Evolutionary conservation across 2,113 vertebrate genomes (phyloP).

Genomic region (Cryptotis parvus): DNA sequence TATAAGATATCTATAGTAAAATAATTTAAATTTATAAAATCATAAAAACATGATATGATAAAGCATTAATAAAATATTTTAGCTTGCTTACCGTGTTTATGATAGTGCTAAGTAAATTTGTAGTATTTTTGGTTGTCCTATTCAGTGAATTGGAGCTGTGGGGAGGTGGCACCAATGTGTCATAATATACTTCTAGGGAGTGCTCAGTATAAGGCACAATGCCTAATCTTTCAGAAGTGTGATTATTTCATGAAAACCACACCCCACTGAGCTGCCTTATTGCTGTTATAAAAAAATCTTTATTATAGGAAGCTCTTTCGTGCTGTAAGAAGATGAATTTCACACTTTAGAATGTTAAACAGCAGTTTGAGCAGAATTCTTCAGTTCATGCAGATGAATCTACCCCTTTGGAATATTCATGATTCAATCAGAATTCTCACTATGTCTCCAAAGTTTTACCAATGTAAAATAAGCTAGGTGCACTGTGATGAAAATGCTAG

Average conservation of each 20-base stretch:
- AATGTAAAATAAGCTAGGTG: constrained; percentile 77
- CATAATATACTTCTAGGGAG: constrained; percentile 27
- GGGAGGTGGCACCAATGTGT: neutral
- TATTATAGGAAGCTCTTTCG: constrained; percentile 80
- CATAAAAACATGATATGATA: neutral
- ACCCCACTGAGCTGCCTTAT: constrained; percentile 74
- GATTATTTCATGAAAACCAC: constrained; percentile 78
- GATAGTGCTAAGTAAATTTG: neutral
- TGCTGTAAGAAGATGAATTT: constrained; percentile 81
- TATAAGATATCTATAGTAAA: neutral
- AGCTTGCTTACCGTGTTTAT: constrained; percentile 40
- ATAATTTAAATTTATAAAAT: constrained; percentile 30
- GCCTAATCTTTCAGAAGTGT: constrained; percentile 66
- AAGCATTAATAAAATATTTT: neutral
- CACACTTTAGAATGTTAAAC: constrained; percentile 82
- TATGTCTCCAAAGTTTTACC: constrained; percentile 79
- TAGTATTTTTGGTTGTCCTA: neutral
- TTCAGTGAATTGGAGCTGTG: constrained; percentile 42
- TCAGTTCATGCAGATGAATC: constrained; percentile 82
- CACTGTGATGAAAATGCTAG: constrained; percentile 73
- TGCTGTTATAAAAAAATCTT: constrained; percentile 80
- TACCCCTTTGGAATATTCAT: constrained; percentile 84
- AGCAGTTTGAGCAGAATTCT: constrained; percentile 80
- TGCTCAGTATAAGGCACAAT: constrained; percentile 55
- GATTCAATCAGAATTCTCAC: constrained; percentile 83